Base-by-base conservation (phyloP, 2,888 invertebrate genomes). In the Drosophila birchii region DNA sequence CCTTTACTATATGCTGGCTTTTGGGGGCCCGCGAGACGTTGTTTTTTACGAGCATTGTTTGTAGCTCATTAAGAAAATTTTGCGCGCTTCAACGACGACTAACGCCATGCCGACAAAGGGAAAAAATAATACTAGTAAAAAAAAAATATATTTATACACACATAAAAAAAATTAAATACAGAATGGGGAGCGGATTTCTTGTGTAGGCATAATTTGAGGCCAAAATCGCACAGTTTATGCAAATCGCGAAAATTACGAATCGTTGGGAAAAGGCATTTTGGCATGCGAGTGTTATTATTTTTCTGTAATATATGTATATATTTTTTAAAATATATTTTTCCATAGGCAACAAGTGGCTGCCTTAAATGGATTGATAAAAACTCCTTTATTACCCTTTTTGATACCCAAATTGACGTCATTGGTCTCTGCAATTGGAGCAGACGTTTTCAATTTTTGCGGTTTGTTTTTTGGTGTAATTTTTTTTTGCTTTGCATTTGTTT, bases 61-160 rank as follows among this genome's bases (percentile, higher is more conserved):
- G 80, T 70, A 78, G 84, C 86, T 88, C 81, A 84, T 84, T 88
- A 88, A 73, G 86, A 75, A 79, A 85, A 88, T 88, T 78, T 80
- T 86, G 83, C 78, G 76, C 78, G 86, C 84, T 72, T 82, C 80
- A 75, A 72, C 85, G 71, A 71, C 62, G 73, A 74, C 73, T 57
- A 73, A 75, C 66, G 64, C 66, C 66, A 41, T 44, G 73, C 74
- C 74, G 76, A 75, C 76, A 75, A 69, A 75, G 70, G 38, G 49
- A 39, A 57, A 49, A 49, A 34, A 62, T 18, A 56, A 43, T 44
- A 62, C 20, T 16, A 38, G 7, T 16, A 2, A n/a, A 12, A n/a
- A 32, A 12, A 32, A n/a, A 43, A 32, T 11, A 41, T n/a, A 20
- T 39, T n/a, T 23, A 11, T 0, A 56, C 41, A 55, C 41, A 51